phyloP scores from a whole-genome alignment of 2,797 vertebrate species.

The Danio tinwini region DNA sequence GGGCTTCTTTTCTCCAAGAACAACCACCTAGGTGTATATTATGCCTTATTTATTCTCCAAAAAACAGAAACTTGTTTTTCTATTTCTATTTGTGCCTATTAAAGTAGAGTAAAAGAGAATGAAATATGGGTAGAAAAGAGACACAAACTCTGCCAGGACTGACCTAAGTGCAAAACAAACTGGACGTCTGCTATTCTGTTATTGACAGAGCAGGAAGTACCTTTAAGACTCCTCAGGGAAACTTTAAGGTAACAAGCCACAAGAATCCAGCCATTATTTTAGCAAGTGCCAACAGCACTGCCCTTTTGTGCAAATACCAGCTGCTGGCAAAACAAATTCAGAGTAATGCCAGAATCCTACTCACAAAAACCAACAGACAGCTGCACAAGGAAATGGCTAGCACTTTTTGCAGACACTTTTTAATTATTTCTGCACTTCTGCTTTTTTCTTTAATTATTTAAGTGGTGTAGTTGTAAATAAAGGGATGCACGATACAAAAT shows the following conservation, averaged over 20 bases:
- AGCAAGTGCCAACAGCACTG: slow-evolving; percentile 57
- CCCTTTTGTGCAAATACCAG: slow-evolving; percentile 12
- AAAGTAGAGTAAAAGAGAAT: slow-evolving; percentile 40
- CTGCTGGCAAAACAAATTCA: slow-evolving; percentile 22
- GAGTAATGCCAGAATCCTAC: slow-evolving; percentile 7
- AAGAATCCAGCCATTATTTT: slow-evolving; percentile 65
- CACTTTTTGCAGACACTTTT: slow-evolving; percentile 17
- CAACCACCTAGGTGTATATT: no score
- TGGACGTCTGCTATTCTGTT: slow-evolving; percentile 68
- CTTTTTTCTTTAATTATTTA: slow-evolving; percentile 30
- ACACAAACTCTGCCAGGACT: slow-evolving; percentile 63
- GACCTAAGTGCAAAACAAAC: slow-evolving; percentile 64
- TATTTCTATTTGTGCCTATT: neutral
- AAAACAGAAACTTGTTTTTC: no score
- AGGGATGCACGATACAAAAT: slow-evolving; percentile 28
- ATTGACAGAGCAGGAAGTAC: slow-evolving; percentile 67
- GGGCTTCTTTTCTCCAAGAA: no score
- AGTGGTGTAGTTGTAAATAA: slow-evolving; percentile 51
- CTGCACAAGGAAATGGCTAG: neutral
- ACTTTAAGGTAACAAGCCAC: slow-evolving; percentile 64
- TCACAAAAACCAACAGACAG: slow-evolving; percentile 39
- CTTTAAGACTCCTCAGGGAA: slow-evolving; percentile 68
- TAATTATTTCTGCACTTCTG: neutral
- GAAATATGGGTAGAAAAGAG: slow-evolving; percentile 42
- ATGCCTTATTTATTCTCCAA: no score